Conservation (phyloP, 2,888 invertebrate species). For the Euclidia mi region DNA sequence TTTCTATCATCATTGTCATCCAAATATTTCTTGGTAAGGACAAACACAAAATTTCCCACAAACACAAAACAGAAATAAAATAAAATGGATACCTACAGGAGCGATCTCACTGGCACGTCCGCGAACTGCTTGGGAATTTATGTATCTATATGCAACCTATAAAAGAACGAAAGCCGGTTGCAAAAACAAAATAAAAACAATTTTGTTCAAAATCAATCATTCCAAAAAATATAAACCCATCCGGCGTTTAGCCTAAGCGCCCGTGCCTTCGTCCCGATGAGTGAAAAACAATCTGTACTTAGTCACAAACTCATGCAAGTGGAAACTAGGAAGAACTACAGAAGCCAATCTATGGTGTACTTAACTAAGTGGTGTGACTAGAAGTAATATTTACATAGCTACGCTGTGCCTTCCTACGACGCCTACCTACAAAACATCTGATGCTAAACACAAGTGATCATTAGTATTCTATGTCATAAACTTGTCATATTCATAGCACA, state of each 20-base stretch:
- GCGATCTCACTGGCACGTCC: slow-evolving; percentile 90
- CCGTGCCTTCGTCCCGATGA: slow-evolving; percentile 28
- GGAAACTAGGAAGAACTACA: slow-evolving; percentile 17
- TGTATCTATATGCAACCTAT: slow-evolving; percentile 91
- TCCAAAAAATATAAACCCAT: slow-evolving; percentile 18
- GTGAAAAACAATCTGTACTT: slow-evolving; percentile 27
- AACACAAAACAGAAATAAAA: slow-evolving; percentile 65
- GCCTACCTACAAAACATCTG: slow-evolving; percentile 10
- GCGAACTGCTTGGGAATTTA: slow-evolving; percentile 82
- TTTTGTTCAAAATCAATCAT: slow-evolving; percentile 40
- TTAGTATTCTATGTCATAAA: too few species aligned
- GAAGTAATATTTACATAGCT: slow-evolving; percentile 21
- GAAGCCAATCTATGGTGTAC: slow-evolving; percentile 11
- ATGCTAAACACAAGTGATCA: slow-evolving; percentile 44
- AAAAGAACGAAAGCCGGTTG: slow-evolving; percentile 90
- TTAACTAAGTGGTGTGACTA: neutral
- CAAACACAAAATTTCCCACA: slow-evolving; percentile 18
- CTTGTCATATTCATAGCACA: too few species aligned
- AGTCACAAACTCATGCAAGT: slow-evolving; percentile 46
- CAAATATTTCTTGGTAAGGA: slow-evolving; percentile 32
- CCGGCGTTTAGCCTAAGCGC: slow-evolving; percentile 63
- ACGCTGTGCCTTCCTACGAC: slow-evolving; percentile 6
- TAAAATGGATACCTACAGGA: slow-evolving; percentile 92
- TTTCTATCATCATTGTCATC: too few species aligned
- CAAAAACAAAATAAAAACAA: slow-evolving; percentile 81